Evolutionary conservation across 2,888 invertebrate species (phyloP), one percentile per base, ranked within the genome.

Genomic region (Megalurothrips usitatus): DNA sequence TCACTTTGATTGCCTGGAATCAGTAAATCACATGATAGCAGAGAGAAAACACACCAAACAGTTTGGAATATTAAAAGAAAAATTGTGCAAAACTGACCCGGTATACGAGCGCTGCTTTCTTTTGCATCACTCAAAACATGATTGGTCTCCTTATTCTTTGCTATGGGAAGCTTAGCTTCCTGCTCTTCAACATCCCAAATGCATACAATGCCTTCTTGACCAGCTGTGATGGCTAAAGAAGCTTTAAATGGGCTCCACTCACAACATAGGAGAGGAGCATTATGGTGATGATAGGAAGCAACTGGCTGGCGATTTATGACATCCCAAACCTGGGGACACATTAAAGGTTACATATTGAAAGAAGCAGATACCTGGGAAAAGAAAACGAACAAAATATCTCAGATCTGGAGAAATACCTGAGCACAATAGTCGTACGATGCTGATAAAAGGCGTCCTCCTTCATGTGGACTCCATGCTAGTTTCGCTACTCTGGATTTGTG

Each of bases 211-310:
- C 68, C 68, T 26, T 75, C 68, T 23, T 26, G 68, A 9, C 68
- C 68, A 75, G 68, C 68, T 75, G 68, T 75, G 11, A 75, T 75
- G 12, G 23, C 68, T 26, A 75, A 75, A 12, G 68, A 75, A 26
- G 68, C 10, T 12, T 75, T 75, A 26, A 75, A 75, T 26, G 68
- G 68, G 26, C 68, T 75, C 68, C 68, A 75, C 10, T 23, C 23
- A 75, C 68, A 75, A 75, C 68, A 26, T 12, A 75, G 26, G 1
- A 75, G 12, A 26, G 68, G 68, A 75, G 68, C 68, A 75, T 9
- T 75, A 26, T 75, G 68, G 4, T 8, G 23, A 75, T n/a, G 8
- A 26, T 26, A 75, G 23, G 23, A 75, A 9, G 68, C 23, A 75
- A 75, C 23, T 26, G 68, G 68, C 12, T 75, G 68, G 11, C 26